phyloP scores from a whole-genome alignment of 1,140 invertebrate genomes.

The Adelges cooleyi region DNA sequence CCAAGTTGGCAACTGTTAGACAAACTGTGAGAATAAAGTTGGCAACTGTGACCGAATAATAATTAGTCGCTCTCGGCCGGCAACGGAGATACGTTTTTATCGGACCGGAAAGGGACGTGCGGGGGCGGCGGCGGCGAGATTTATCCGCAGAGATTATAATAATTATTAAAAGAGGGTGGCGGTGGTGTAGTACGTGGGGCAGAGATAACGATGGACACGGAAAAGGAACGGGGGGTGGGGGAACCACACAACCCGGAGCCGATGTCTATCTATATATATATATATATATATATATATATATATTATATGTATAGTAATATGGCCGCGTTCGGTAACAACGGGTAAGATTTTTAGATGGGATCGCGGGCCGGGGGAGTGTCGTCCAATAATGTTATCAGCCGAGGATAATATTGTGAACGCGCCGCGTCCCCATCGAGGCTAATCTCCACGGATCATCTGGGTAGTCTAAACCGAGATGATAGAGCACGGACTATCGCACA shows the following conservation, averaged over 20 bases:
- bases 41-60: no score
- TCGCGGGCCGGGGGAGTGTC: conserved; percentile 8
- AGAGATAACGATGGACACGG: conserved; percentile 10
- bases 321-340: conserved; percentile 5
- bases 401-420: conserved; percentile 28
- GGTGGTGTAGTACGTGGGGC: not conserved
- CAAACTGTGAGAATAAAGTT: no score
- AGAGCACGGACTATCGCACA: conserved; percentile 28
- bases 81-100: no score
- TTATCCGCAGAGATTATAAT: conserved; percentile 10
- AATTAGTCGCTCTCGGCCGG: no score
- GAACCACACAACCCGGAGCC: conserved; percentile 8
- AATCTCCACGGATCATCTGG: conserved; percentile 25
- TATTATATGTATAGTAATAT: no score
- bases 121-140: not conserved
- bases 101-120: not conserved
- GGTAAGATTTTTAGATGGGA: conserved; percentile 19
- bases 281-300: no score
- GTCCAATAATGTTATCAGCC: conserved; percentile 25
- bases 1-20: no score
- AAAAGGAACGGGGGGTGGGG: no score
- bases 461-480: conserved; percentile 27
- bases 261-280: conserved; percentile 19
- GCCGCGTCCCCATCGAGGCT: conserved; percentile 8
- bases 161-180: conserved; percentile 13